Percentiles rank a stretch among this genome's conserved stretches.
Evolutionary conservation across 2,888 invertebrate species (phyloP).

Genomic region (Volucella inanis): DNA sequence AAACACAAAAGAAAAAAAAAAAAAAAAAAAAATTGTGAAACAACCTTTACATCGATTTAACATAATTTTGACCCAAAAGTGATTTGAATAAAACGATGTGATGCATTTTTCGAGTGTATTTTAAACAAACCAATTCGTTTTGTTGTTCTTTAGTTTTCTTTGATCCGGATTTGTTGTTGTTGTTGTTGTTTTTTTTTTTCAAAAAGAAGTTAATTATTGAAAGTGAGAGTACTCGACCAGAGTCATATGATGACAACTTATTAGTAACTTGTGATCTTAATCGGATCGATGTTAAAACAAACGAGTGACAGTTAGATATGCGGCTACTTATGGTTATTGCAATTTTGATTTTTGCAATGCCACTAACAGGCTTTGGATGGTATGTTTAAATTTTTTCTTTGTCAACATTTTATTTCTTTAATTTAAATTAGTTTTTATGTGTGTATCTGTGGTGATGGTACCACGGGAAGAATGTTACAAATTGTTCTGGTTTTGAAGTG

Average conservation of each 20-base stretch:
- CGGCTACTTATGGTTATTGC: constrained; percentile 92
- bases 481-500: constrained; percentile 3
- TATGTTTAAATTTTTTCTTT: constrained; percentile 85
- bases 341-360: constrained; percentile 93
- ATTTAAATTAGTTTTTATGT: background rate
- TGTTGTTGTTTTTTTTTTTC: background rate
- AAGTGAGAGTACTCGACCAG: constrained; percentile 24
- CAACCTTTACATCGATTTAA: no score
- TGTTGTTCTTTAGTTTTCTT: no score
- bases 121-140: no score
- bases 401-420: background rate
- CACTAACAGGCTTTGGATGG: constrained; percentile 94
- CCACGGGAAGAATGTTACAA: background rate
- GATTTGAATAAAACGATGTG: no score
- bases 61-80: no score
- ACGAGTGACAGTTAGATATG: constrained; percentile 83
- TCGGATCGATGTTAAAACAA: constrained; percentile 73
- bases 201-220: no score
- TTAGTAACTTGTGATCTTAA: constrained; percentile 30
- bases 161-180: background rate
- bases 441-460: constrained; percentile 13
- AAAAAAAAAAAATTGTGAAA: no score
- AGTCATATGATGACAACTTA: background rate
- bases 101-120: background rate
- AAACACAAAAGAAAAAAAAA: no score